Evolutionary conservation across 2,113 vertebrate species (phyloP), one percentile per base, ranked within the genome.

Genomic region (Ceuthmochares aereus): DNA sequence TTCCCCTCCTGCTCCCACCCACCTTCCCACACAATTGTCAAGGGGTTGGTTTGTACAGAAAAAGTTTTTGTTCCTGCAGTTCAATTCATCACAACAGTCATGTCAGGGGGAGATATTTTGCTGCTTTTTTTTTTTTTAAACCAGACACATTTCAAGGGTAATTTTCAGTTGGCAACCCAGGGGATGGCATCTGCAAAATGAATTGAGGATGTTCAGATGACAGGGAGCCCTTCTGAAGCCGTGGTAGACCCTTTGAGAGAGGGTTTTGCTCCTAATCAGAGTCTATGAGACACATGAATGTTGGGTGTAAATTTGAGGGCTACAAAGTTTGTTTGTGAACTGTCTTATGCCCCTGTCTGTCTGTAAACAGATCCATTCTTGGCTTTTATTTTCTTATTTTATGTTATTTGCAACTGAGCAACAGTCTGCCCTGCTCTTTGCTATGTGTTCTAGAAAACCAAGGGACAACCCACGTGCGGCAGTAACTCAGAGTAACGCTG

Each of bases 11-110:
- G 52, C 54, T 93, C 45, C 56, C 59, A 1, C 79, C 83, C 74
- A 67, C 45, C 63, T 87, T 79, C 90, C 94, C 58, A 95, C 78
- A 9, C 52, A 42, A 56, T 67, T 93, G 78, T 87, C 74, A 93
- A 25, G 47, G 1, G 3, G 40, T 54, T 90, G 9, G 43, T 74
- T 86, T 52, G 83, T 51, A 32, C 9, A 7, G 40, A 42, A 45
- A 54, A 32, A 47, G 56, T 36, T 90, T 87, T 80, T 80, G 36
- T 84, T 84, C 83, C 42, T 69, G 78, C 40, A 29, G 27, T 84
- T 84, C 63, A 27, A 5, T 80, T 69, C 66, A 45, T 87, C 78
- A 84, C 63, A 88, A 88, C 84, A 76, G 37, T 36, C 37, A 2
- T 23, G n/a, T 27, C 67, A 75, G 58, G 42, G 79, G 32, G 63